phyloP scores from a whole-genome alignment of 2,113 vertebrate genomes.

The Megaceryle maxima region DNA sequence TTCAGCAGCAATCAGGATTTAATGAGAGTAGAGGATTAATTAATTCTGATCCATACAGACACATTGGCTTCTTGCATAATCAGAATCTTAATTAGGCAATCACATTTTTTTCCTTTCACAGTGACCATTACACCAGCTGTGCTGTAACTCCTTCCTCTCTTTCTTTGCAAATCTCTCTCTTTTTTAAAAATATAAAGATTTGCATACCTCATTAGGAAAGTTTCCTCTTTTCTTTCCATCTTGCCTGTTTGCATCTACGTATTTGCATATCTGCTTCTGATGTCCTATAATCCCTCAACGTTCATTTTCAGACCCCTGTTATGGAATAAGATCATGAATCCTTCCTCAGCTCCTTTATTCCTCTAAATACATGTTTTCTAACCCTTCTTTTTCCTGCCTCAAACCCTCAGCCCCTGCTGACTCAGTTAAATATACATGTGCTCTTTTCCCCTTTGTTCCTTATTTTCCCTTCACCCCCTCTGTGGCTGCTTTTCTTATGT shows the following conservation, averaged over 20 bases:
- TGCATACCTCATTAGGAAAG: not conserved
- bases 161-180: not conserved
- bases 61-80: conserved; percentile 18
- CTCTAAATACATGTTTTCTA: not conserved
- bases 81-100: conserved; percentile 53
- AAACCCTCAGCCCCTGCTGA: not conserved
- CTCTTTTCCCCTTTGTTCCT: not conserved
- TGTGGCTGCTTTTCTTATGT: not conserved
- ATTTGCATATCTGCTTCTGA: conserved; percentile 16
- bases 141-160: conserved; percentile 16
- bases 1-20: conserved; percentile 23
- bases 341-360: conserved; percentile 4
- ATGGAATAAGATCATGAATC: not conserved
- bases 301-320: conserved; percentile 1
- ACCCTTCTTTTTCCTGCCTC: not conserved
- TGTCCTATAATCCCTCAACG: not conserved
- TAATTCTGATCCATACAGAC: conserved; percentile 31
- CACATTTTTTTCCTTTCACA: conserved; percentile 21
- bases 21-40: conserved; percentile 28
- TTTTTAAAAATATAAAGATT: not conserved
- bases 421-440: conserved; percentile 11
- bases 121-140: conserved; percentile 30
- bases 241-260: not conserved
- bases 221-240: not conserved
- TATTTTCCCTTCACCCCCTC: not conserved